These are phyloP conservation scores for Acanthacorydalis orientalis DNA, from an alignment of 2,888 invertebrate genomes.

Conservation along the genomic window DNA sequence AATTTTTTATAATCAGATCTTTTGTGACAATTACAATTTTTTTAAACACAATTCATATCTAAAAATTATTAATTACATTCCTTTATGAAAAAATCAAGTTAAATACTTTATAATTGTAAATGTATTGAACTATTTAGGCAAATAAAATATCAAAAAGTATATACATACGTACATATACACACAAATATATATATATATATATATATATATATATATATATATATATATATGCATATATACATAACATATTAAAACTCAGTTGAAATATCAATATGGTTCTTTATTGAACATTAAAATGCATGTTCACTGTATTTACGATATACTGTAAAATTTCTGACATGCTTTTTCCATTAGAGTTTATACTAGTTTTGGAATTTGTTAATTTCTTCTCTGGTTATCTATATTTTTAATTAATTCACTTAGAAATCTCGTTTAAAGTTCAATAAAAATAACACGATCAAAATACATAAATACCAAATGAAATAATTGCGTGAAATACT, in stretches of 20 bases:
- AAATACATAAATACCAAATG: too few relatives aligned
- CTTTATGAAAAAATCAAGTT: not conserved
- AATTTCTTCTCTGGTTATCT: too few relatives aligned
- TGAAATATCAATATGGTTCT: too few relatives aligned
- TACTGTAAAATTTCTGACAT: too few relatives aligned
- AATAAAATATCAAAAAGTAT: not conserved
- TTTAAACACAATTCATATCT: not conserved
- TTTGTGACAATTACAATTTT: not conserved
- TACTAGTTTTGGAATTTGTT: too few relatives aligned
- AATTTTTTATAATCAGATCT: not conserved
- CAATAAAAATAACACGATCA: too few relatives aligned
- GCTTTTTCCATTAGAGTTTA: too few relatives aligned
- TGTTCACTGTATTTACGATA: too few relatives aligned
- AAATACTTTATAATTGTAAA: not conserved
- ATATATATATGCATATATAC: not conserved
- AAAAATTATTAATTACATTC: not conserved
- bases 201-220: conserved; percentile 1
- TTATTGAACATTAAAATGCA: too few relatives aligned
- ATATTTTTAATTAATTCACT: too few relatives aligned
- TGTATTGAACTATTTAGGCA: not conserved
- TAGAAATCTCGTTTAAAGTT: too few relatives aligned
- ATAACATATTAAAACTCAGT: not conserved
- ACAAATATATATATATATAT: conserved; percentile 1
- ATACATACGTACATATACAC: not conserved
- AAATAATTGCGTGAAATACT: too few relatives aligned